phyloP scores from a whole-genome alignment of 2,113 vertebrate genomes.

The Choloepus hoffmanni region DNA sequence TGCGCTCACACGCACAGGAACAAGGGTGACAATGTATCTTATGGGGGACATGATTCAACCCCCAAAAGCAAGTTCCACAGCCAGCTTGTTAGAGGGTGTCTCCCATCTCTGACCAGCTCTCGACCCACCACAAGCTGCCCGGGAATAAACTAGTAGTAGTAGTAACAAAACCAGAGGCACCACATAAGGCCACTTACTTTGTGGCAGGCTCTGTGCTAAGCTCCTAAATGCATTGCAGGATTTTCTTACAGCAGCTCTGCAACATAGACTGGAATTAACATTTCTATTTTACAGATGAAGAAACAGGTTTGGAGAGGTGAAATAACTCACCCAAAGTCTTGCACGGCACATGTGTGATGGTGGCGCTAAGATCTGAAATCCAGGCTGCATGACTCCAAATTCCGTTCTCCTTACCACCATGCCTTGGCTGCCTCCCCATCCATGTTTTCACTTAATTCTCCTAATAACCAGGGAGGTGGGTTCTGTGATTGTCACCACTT shows the following conservation, averaged over 20 bases:
- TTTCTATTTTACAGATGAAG: not conserved
- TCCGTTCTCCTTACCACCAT: too few species aligned
- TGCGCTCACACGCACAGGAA: too few species aligned
- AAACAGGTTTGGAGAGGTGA: not conserved
- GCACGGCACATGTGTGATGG: accelerated
- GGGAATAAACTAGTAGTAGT: not conserved
- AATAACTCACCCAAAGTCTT: not conserved
- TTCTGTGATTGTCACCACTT: not conserved
- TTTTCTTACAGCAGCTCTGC: not conserved
- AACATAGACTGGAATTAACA: not conserved
- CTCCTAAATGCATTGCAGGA: not conserved
- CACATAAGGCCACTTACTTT: accelerated
- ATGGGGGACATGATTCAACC: too few species aligned
- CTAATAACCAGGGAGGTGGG: not conserved
- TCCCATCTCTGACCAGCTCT: not conserved
- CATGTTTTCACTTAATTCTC: accelerated
- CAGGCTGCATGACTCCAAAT: too few species aligned
- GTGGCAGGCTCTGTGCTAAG: not conserved
- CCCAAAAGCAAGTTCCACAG: not conserved
- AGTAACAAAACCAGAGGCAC: too few species aligned
- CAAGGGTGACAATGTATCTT: too few species aligned
- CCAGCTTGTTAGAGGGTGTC: not conserved
- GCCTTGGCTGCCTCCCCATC: accelerated
- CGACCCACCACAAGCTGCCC: not conserved
- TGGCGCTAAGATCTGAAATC: not conserved